These are phyloP conservation scores for Aleiodes sp. DNA, from an alignment of 1,140 invertebrate species.

Conservation along the genomic window DNA sequence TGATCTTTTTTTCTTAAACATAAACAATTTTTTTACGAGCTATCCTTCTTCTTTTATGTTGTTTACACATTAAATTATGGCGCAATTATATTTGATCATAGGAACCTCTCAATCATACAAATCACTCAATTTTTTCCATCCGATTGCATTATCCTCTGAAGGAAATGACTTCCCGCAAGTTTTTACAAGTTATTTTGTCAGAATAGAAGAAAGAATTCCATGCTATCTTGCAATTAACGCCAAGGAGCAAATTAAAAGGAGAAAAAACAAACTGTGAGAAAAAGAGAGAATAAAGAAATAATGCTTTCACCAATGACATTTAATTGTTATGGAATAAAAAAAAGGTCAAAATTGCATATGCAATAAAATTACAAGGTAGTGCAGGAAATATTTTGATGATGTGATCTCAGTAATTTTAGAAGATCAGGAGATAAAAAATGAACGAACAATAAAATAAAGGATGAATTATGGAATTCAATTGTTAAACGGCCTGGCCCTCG, in stretches of 20 bases:
- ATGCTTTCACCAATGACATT: slow-evolving; percentile 10
- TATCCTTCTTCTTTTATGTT: no score
- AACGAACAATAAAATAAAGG: background rate
- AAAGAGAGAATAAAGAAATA: background rate
- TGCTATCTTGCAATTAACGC: background rate
- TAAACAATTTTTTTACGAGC: no score
- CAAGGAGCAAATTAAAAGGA: background rate
- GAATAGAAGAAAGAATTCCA: background rate
- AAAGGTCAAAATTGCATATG: background rate
- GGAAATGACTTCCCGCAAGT: no score
- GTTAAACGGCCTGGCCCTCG: slow-evolving; percentile 15
- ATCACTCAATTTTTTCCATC: no score
- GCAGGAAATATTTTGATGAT: background rate
- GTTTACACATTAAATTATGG: no score
- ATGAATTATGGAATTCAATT: background rate
- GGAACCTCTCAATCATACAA: no score
- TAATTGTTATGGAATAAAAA: background rate
- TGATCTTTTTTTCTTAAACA: no score
- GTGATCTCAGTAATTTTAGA: background rate
- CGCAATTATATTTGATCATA: no score
- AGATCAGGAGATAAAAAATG: slow-evolving; percentile 2
- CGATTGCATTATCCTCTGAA: no score
- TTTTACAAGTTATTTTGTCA: background rate
- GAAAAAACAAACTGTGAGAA: background rate
- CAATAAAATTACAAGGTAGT: background rate